Evolutionary conservation across 2,113 vertebrate genomes (phyloP), one percentile per base, ranked within the genome.

Genomic region (Myotis davidii): DNA sequence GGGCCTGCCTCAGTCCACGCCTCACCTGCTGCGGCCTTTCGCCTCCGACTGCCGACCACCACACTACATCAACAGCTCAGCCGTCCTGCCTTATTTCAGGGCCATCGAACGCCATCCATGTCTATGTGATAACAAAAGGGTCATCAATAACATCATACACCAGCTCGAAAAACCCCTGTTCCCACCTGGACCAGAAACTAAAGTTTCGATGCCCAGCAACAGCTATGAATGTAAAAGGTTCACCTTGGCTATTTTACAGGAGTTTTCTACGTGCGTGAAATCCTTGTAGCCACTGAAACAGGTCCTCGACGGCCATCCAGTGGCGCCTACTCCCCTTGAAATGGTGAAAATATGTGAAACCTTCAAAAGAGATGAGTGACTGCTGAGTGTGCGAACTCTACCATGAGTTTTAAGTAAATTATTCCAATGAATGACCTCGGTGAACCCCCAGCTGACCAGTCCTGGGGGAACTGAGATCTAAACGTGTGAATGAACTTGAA

Each of bases 1-100:
- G 0, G 20, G 27, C 0, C 3, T 89, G 29, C 20, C 8, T 0
- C 2, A 0, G 14, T 3, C 1, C n/a, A 16, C 1, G 0, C 2
- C 0, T 0, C 12, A 17, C 77, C 12, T 0, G 16, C 65, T 89
- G 20, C 94, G 54, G 0, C 91, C 91, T 6, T 37, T 94, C 25
- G n/a, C 27, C 29, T 27, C 45, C 1, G n/a, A 37, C 10, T 42
- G 39, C 9, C 17, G 73, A 0, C 32, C 34, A 0, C 59, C 74
- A 0, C 0, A 29, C 52, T 45, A 9, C 32, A 27, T 85, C 82
- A 37, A 92, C 54, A 32, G 65, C 48, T 82, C 86, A 0, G 52
- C 34, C 9, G 5, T 96, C 74, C 34, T 69, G 92, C 45, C 91
- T 0, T 78, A 97, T 6, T 39, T 97, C 21, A 70, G 48, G 79